phyloP scores from a whole-genome alignment of 2,113 vertebrate genomes.

The Mesoclemmys tuberculata region DNA sequence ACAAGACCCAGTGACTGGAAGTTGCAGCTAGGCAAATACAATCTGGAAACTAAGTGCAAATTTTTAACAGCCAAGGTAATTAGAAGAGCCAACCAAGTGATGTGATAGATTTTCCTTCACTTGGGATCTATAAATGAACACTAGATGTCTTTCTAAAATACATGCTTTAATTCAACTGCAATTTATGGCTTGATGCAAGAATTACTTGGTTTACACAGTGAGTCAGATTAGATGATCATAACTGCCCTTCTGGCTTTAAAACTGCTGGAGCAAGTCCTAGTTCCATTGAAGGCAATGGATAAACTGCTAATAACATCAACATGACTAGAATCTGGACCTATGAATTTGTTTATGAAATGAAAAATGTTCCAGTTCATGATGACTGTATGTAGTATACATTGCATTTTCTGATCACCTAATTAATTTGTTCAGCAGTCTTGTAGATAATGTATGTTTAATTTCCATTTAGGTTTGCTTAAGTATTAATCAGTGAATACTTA shows the following conservation, averaged over 20 bases:
- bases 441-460: background rate
- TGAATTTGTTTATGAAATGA: background rate
- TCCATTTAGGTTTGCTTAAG: background rate
- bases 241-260: slow-evolving; percentile 20
- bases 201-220: background rate
- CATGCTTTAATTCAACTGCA: background rate
- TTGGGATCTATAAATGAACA: background rate
- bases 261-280: background rate
- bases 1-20: background rate
- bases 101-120: background rate
- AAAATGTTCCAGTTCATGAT: background rate
- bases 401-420: background rate
- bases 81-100: background rate
- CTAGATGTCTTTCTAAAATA: background rate
- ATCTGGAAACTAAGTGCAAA: background rate
- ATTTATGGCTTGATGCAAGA: background rate
- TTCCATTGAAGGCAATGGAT: background rate
- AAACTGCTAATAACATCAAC: background rate
- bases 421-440: background rate
- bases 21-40: background rate
- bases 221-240: slow-evolving; percentile 16
- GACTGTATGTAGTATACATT: background rate
- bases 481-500: background rate
- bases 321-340: background rate
- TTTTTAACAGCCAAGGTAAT: background rate